Base-by-base conservation (phyloP, 1,140 invertebrate species). In the Diuraphis noxia region DNA sequence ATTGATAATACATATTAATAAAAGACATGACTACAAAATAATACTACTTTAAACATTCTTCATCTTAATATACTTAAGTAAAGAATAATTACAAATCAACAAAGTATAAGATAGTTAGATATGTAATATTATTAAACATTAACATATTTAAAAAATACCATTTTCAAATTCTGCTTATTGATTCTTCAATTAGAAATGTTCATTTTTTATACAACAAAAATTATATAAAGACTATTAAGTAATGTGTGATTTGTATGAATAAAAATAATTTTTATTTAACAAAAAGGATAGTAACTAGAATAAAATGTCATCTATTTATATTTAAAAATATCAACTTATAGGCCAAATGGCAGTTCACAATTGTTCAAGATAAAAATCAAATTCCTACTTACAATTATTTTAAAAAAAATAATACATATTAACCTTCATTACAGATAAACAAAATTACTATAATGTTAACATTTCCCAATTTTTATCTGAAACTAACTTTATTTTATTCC, bases 401-500 rank as follows among this genome's bases (percentile, higher is more conserved):
- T 25, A 25, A 25, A 13, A 81, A 81, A 81, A 40, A 81, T 81
- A 40, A 81, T 81, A 81, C n/a, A 72, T 40, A 81, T 46, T 46
- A 19, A 6, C 46, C 46, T 49, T 49, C 5, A 82, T 41, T 82
- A 82, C 23, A 72, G 5, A 5, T 72, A 82, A 82, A 81, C 0
- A 82, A 40, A 81, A 40, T 81, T 43, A 85, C n/a, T 86, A 49
- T 34, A 36, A 1, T 49, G 4, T 0, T 10, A 86, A 86, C 1
- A 9, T 23, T 34, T 86, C 38, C 84, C 84, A 86, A 49, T 36
- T 86, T 25, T 52, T 52, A 36, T 86, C 34, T 2, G 85, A 91
- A 82, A 91, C 34, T 23, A 30, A 25, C 17, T 38, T 38, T 7
- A 91, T 82, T 91, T 91, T 91, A 30, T 52, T 81, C 72, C 77